These are phyloP conservation scores for Andrena camellia DNA, from an alignment of 2,888 invertebrate genomes.

Conservation along the genomic window DNA sequence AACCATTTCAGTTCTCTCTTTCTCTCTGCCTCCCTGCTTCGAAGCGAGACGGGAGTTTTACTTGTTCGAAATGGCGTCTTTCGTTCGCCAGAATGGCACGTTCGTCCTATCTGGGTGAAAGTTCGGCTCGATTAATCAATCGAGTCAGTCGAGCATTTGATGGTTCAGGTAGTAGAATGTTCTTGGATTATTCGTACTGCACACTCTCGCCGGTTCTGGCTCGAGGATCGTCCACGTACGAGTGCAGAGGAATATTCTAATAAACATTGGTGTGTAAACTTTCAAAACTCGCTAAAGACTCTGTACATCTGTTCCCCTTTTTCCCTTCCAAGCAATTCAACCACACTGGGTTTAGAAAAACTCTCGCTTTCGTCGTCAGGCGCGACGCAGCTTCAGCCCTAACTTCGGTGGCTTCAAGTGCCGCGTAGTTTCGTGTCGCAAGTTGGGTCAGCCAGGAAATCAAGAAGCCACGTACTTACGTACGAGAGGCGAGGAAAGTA, in stretches of 20 bases:
- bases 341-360: too few species aligned
- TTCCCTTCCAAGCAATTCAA: too few species aligned
- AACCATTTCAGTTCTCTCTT: slow-evolving; percentile 32
- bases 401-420: background rate
- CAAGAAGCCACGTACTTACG: background rate
- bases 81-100: background rate
- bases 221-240: too few species aligned
- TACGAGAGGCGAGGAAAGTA: background rate
- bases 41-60: slow-evolving; percentile 37
- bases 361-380: too few species aligned
- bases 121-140: slow-evolving; percentile 24
- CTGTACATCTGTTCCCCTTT: too few species aligned
- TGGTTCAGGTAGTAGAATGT: background rate
- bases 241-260: too few species aligned
- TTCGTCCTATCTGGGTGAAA: background rate
- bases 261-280: too few species aligned
- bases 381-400: background rate
- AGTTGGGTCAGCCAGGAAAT: background rate
- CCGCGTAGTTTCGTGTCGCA: background rate
- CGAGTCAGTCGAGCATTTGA: background rate
- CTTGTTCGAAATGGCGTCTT: slow-evolving; percentile 25
- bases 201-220: too few species aligned
- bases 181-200: background rate
- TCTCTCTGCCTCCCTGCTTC: background rate
- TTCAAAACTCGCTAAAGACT: too few species aligned